Evolutionary conservation across 1,140 invertebrate genomes (phyloP).

Genomic region (Gerris buenoi): DNA sequence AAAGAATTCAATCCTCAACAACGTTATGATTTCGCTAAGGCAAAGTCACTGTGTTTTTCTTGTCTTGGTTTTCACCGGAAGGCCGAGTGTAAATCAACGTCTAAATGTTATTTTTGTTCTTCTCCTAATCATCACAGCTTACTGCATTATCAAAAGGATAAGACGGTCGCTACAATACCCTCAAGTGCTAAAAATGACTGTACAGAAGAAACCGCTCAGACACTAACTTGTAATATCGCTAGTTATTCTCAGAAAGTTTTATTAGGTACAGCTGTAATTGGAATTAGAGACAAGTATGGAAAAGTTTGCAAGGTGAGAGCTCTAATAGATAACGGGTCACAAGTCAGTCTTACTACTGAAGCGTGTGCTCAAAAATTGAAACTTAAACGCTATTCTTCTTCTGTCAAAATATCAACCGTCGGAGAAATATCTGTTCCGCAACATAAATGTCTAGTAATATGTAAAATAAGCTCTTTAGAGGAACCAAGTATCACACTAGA

Average conservation of each 20-base stretch:
- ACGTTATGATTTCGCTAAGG: background rate
- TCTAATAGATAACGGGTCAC: background rate
- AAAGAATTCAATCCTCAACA: background rate
- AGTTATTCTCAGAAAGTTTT: background rate
- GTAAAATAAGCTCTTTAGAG: background rate
- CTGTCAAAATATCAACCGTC: background rate
- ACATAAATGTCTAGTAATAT: background rate
- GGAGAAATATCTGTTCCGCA: background rate
- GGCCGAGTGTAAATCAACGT: background rate
- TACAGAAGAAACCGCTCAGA: background rate
- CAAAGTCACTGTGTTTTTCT: background rate
- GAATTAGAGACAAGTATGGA: background rate
- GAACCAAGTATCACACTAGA: background rate
- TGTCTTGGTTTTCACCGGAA: background rate
- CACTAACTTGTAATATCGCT: background rate
- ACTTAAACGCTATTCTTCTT: background rate
- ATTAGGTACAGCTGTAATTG: background rate
- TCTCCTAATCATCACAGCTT: background rate
- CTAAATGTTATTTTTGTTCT: background rate
- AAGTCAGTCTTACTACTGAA: background rate
- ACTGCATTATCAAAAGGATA: background rate
- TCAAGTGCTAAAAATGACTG: background rate
- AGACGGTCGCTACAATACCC: background rate
- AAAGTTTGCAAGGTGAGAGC: background rate
- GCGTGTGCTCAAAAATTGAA: background rate